phyloP scores from a whole-genome alignment of 2,113 vertebrate species.

The Lates calcarifer region DNA sequence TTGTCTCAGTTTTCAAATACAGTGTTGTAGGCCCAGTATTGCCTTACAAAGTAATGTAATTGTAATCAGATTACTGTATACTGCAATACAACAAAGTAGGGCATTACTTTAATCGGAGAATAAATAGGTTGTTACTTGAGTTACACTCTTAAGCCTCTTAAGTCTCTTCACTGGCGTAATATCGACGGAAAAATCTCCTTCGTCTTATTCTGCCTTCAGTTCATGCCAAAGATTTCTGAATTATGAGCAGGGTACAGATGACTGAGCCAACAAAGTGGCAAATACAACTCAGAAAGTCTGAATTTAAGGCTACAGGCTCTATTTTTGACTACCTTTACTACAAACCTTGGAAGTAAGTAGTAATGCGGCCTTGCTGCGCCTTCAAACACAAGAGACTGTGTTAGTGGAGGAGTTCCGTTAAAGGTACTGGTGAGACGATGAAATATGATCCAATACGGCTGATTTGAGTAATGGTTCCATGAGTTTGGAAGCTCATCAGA shows the following conservation, averaged over 20 bases:
- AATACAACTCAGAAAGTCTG: constrained; percentile 9
- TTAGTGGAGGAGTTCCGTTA: neutral
- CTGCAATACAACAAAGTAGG: constrained; percentile 14
- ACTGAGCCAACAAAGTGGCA: constrained; percentile 39
- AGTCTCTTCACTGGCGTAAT: constrained; percentile 30
- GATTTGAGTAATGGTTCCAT: neutral
- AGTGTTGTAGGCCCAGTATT: neutral
- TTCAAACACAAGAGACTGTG: constrained; percentile 13
- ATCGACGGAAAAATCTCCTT: constrained; percentile 21
- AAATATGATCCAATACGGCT: constrained; percentile 22
- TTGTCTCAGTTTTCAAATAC: neutral
- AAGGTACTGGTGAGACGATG: constrained; percentile 1
- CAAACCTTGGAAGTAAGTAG: constrained; percentile 19
- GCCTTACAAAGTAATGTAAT: neutral
- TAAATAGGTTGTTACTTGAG: constrained; percentile 41
- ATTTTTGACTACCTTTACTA: constrained; percentile 39
- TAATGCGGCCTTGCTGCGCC: neutral
- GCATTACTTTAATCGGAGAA: constrained; percentile 6
- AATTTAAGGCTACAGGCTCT: constrained; percentile 19
- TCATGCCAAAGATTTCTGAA: constrained; percentile 39
- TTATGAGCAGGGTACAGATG: constrained; percentile 30
- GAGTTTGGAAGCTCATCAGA: neutral
- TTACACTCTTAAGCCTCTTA: constrained; percentile 33
- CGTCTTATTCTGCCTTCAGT: constrained; percentile 2
- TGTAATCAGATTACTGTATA: constrained; percentile 9